Conservation (phyloP, 2,797 vertebrate genomes). For the Todus mexicanus region DNA sequence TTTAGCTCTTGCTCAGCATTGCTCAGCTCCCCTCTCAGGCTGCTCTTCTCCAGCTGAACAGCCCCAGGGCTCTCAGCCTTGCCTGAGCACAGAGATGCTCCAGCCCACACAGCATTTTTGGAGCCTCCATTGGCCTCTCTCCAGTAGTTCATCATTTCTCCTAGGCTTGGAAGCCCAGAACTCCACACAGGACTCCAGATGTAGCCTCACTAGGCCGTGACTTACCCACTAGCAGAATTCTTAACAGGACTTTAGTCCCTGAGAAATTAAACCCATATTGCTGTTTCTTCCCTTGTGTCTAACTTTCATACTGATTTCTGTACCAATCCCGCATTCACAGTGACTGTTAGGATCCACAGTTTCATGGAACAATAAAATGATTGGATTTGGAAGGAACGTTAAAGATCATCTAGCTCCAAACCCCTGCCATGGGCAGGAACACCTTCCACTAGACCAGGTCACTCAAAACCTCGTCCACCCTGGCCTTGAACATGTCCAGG, state of each 20-base stretch:
- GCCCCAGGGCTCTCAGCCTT: background rate
- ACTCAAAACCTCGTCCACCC: background rate
- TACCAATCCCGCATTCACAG: background rate
- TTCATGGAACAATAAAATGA: background rate
- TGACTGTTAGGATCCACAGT: background rate
- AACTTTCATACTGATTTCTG: background rate
- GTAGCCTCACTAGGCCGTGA: rapidly evolving
- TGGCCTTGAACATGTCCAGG: no score
- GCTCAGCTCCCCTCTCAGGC: background rate
- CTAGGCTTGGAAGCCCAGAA: background rate
- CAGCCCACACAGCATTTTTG: background rate
- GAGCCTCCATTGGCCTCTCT: background rate
- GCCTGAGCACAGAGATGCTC: background rate
- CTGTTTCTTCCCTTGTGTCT: rapidly evolving
- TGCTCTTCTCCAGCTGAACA: background rate
- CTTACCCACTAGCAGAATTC: background rate
- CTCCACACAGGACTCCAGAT: background rate
- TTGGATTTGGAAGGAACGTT: background rate
- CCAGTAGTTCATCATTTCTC: background rate
- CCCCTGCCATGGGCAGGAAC: background rate
- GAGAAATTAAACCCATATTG: background rate
- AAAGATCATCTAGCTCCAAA: background rate
- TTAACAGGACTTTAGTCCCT: background rate
- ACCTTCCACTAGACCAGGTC: background rate
- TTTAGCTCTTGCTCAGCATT: background rate